Evolutionary conservation across 1,140 invertebrate genomes (phyloP).

Genomic region (Hylaeus anthracinus): DNA sequence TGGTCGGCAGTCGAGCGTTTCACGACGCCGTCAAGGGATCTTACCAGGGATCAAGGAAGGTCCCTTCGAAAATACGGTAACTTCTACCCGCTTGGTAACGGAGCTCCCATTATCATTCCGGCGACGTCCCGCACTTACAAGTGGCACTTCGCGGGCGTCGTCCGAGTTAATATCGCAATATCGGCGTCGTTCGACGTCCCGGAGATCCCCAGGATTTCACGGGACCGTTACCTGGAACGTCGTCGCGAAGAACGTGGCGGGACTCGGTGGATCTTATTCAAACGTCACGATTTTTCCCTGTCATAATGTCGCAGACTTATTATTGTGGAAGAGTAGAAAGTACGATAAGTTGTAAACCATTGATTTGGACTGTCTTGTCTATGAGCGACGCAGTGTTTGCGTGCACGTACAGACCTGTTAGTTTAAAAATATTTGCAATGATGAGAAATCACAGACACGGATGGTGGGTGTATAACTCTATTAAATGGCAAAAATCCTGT

Average conservation of each 20-base stretch:
- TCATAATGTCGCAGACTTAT: no score
- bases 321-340: no score
- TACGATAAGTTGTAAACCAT: no score
- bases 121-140: not conserved
- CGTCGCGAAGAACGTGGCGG: not conserved
- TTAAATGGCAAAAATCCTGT: no score
- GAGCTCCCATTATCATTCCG: not conserved
- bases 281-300: no score
- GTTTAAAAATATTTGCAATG: no score
- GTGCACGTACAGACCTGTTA: no score
- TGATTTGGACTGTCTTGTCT: no score
- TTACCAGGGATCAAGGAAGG: not conserved
- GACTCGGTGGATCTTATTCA: not conserved
- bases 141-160: not conserved
- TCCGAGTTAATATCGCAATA: slow-evolving; percentile 29
- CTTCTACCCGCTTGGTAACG: not conserved
- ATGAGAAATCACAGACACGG: no score
- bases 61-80: not conserved
- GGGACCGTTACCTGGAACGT: not conserved
- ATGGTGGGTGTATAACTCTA: no score
- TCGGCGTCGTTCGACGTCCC: not conserved
- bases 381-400: no score
- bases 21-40: not conserved
- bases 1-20: no score
- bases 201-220: not conserved